These are phyloP conservation scores for Cinclus cinclus DNA, from an alignment of 2,113 vertebrate genomes.

Conservation along the genomic window DNA sequence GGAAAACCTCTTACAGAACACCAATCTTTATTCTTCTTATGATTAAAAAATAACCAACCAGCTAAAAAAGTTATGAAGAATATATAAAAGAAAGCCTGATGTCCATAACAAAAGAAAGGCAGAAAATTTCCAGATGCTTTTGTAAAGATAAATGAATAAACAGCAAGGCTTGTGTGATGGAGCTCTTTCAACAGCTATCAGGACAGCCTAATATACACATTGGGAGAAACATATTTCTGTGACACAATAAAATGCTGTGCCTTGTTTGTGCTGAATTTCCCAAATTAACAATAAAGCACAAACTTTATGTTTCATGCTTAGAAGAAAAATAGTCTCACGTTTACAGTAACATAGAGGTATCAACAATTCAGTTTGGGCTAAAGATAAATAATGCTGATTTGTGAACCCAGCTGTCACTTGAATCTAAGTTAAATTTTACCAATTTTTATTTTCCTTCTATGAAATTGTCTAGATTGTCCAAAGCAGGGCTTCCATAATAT, in stretches of 20 bases:
- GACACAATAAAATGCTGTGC: neutral
- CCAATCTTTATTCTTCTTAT: neutral
- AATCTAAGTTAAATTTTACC: neutral
- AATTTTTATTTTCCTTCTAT: neutral
- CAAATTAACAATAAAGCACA: neutral
- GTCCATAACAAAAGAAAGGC: neutral
- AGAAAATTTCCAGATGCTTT: neutral
- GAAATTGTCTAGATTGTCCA: constrained; percentile 3
- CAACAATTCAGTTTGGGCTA: neutral
- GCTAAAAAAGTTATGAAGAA: neutral
- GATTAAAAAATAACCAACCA: neutral
- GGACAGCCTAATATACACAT: neutral
- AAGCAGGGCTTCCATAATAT: neutral
- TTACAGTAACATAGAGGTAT: neutral
- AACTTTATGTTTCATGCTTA: neutral
- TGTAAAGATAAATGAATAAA: neutral
- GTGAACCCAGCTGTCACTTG: neutral
- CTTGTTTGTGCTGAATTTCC: constrained; percentile 21
- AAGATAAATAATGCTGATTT: neutral
- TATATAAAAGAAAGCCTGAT: neutral
- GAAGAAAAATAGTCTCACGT: constrained; percentile 12
- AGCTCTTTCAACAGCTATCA: neutral
- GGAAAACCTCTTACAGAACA: neutral
- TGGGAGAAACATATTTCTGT: neutral
- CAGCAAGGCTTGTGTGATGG: neutral